These are phyloP conservation scores for Muscicapa comitata DNA, from an alignment of 2,797 vertebrate species.

Conservation along the genomic window DNA sequence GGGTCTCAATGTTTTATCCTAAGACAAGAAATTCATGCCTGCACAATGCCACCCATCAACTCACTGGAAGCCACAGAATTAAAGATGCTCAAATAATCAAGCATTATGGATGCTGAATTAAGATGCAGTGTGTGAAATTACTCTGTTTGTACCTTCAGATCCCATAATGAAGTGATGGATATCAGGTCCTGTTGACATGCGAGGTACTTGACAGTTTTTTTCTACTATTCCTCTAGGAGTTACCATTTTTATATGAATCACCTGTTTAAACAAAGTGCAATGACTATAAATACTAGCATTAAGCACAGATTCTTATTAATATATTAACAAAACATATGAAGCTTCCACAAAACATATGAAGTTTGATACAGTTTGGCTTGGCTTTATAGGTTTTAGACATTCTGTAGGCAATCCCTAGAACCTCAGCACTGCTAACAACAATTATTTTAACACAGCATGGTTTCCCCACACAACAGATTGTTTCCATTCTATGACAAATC, in stretches of 20 bases:
- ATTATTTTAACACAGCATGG: neutral
- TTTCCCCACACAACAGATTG: neutral
- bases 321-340: neutral
- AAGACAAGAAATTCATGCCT: neutral
- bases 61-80: neutral
- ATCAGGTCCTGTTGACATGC: conserved; percentile 96
- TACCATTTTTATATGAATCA: conserved; percentile 96
- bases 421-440: neutral
- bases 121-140: neutral
- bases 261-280: conserved; percentile 75
- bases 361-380: neutral
- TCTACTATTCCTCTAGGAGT: conserved; percentile 94
- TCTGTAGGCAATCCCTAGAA: neutral
- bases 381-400: neutral
- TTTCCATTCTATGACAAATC: neutral
- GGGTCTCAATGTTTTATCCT: neutral
- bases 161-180: conserved; percentile 99
- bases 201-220: conserved; percentile 95
- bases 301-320: neutral
- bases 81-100: conserved; percentile 19
- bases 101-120: neutral
- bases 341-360: neutral
- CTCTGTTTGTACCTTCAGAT: conserved; percentile 88
- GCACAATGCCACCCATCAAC: neutral
- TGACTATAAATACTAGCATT: neutral